Base-by-base conservation (phyloP, 2,797 vertebrate species). In the Myripristis jacobus region DNA sequence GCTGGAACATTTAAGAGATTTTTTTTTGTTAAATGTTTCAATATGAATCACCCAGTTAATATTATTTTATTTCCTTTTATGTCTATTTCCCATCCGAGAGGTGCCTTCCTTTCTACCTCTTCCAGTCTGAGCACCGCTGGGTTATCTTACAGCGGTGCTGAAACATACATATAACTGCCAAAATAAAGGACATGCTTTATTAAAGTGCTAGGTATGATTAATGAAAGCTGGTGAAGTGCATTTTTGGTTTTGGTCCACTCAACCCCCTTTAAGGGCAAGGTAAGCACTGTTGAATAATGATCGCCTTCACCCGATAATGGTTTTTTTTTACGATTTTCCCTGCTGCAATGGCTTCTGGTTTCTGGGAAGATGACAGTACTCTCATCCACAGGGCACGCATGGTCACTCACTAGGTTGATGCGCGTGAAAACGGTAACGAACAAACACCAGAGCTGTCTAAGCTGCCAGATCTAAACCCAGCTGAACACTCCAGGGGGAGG, bases 371-470 rank as follows among this genome's bases (percentile, higher is more conserved):
- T 66, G 84, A 85, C 87, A 69, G 76, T 4, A 15, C 59, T 57
- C 79, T 84, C 81, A 59, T 78, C 64, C 0, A 29, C 16, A 1
- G 65, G 74, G 44, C 18, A 12, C 21, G 61, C n/a, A 1, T 56
- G 75, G 78, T 80, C 85, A 83, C 79, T 79, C 70, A 60, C n/a
- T 15, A 60, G 63, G 69, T 77, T 85, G 83, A 87, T 60, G 80
- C 87, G 87, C 87, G 81, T 60, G 69, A 77, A 81, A 84, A 85
- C 51, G 63, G 47, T 78, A 77, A 83, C 70, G 81, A 85, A 84
- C 71, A 87, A 87, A 88, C 82, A 78, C 77, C 86, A 81, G 74
- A 60, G 87, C 86, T 87, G 89, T 88, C 87, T 46, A 64, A 81
- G 72, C 79, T 79, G 84, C 68, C 88, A 84, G 63, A 77, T 85